Percentiles rank a stretch among this genome's conserved stretches.
These are phyloP conservation scores for Drosophila melanica DNA, from an alignment of 1,140 invertebrate species.

Conservation along the genomic window DNA sequence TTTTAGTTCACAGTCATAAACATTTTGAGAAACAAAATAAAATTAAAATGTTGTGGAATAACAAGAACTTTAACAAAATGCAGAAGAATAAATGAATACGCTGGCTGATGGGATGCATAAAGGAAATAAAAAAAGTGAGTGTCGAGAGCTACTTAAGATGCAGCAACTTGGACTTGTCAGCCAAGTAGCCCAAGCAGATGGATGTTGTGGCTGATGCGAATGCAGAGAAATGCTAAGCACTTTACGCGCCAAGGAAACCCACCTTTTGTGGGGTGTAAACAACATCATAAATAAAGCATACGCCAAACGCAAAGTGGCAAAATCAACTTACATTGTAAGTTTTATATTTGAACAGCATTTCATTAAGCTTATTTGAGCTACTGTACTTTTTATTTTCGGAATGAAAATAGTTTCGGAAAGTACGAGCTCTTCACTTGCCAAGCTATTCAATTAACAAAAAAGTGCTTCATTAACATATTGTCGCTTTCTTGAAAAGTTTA, in stretches of 20 bases:
- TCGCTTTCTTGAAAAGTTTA: too few relatives aligned
- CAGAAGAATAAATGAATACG: constrained; percentile 12
- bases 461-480: too few relatives aligned
- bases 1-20: constrained; percentile 49
- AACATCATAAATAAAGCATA: constrained; percentile 5
- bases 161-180: constrained; percentile 20
- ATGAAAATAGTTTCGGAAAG: background rate
- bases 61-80: constrained; percentile 22
- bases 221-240: background rate
- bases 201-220: background rate
- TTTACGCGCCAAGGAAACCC: background rate
- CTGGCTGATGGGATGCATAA: background rate
- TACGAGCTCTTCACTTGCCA: too few relatives aligned
- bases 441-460: background rate
- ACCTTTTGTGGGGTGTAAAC: background rate
- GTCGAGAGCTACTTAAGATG: constrained; percentile 24
- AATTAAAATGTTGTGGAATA: constrained; percentile 65
- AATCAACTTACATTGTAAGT: constrained; percentile 29
- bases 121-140: background rate
- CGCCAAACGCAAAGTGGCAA: background rate
- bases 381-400: background rate
- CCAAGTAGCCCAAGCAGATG: background rate
- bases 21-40: constrained; percentile 56
- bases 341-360: constrained; percentile 12
- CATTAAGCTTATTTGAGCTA: constrained; percentile 1